Conservation (phyloP, 2,797 vertebrate genomes). For the Pygocentrus nattereri region DNA sequence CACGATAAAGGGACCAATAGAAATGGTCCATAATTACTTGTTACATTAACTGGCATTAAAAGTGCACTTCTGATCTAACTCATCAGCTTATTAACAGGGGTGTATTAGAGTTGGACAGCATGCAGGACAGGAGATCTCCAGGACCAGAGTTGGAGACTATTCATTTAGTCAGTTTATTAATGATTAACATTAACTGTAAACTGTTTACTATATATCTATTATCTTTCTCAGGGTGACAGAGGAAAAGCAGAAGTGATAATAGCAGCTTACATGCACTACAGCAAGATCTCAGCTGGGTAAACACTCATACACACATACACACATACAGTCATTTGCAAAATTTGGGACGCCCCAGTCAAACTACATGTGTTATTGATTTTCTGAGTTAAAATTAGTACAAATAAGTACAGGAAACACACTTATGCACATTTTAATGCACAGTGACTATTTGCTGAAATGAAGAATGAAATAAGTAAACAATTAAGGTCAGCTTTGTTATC, state of each 20-base stretch:
- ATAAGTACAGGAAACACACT: background rate
- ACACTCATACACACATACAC: slow-evolving; percentile 19
- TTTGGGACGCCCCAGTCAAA: no score
- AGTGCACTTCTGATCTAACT: background rate
- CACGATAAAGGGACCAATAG: no score
- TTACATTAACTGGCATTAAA: no score
- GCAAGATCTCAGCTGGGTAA: slow-evolving; percentile 93
- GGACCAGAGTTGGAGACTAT: background rate
- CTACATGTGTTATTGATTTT: no score
- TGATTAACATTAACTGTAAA: background rate
- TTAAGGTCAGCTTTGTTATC: no score
- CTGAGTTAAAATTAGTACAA: no score
- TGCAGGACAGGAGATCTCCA: background rate
- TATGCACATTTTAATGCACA: background rate
- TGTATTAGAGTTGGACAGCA: background rate
- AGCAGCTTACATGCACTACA: slow-evolving; percentile 95
- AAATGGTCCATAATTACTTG: no score
- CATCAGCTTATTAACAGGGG: background rate
- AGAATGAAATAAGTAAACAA: no score
- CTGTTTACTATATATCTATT: background rate
- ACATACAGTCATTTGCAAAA: background rate
- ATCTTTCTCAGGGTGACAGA: slow-evolving; percentile 84
- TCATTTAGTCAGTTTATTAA: background rate
- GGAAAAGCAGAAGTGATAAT: slow-evolving; percentile 91
- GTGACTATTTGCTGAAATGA: no score